Percentiles rank a stretch among this genome's conserved stretches.
phyloP scores from a whole-genome alignment of 1,140 invertebrate genomes.

The Lucilia sericata region DNA sequence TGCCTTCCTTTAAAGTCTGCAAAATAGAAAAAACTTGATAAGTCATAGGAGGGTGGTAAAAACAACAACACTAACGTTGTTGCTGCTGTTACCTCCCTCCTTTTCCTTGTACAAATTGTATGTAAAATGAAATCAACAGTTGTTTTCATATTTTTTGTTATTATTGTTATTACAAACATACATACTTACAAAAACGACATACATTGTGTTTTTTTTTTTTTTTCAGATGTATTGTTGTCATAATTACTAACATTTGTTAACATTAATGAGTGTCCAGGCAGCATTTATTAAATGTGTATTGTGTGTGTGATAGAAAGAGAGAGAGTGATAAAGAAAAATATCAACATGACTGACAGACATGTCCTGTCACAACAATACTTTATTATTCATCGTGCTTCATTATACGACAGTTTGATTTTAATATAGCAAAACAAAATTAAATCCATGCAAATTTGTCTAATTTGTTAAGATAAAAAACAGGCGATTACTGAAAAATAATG shows the following conservation, averaged over 20 bases:
- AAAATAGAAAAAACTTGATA: neutral
- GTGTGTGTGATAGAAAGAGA: neutral
- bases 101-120: neutral
- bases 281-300: constrained; percentile 25
- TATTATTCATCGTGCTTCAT: neutral
- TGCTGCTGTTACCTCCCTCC: neutral
- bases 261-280: constrained; percentile 32
- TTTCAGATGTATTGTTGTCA: constrained; percentile 18
- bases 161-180: constrained; percentile 3
- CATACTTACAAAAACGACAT: neutral
- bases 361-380: neutral
- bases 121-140: constrained; percentile 24
- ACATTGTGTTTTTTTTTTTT: neutral
- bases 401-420: neutral
- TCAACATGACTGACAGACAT: constrained; percentile 24
- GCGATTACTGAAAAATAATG: neutral
- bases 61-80: constrained; percentile 4
- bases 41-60: neutral
- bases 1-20: neutral
- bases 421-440: neutral
- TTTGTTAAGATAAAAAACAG: neutral
- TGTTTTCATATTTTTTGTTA: constrained; percentile 5
- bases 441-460: constrained; percentile 11
- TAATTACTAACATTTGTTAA: constrained; percentile 41
- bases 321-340: neutral